phyloP scores from a whole-genome alignment of 2,113 vertebrate species.

The Chlamydotis undulata region DNA sequence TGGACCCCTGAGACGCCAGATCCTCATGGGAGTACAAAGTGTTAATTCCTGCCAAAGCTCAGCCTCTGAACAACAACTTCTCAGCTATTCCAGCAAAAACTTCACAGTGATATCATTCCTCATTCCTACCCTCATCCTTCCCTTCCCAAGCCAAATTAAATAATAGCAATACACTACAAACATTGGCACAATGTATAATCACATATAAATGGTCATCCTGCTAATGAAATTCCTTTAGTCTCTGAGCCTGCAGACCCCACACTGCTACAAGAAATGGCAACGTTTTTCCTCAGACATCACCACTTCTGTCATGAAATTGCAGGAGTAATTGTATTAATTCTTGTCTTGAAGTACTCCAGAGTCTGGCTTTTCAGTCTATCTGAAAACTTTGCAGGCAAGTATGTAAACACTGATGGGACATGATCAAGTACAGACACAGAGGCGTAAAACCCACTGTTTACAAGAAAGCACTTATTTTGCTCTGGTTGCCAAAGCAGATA shows the following conservation, averaged over 20 bases:
- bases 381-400: neutral
- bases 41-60: neutral
- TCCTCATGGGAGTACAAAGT: accelerated
- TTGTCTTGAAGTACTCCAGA: neutral
- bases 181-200: neutral
- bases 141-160: neutral
- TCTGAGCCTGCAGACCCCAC: neutral
- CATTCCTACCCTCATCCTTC: neutral
- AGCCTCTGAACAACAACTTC: neutral
- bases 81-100: neutral
- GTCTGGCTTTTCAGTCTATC: neutral
- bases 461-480: neutral
- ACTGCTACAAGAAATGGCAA: neutral
- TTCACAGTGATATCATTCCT: neutral
- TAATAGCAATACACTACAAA: neutral
- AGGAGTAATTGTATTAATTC: neutral
- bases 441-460: neutral
- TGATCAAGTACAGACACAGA: neutral
- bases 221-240: neutral
- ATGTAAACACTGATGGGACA: neutral
- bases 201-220: neutral
- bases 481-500: neutral
- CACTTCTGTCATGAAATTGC: neutral
- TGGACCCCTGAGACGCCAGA: neutral
- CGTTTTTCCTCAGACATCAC: neutral